These are phyloP conservation scores for Remorina albescens DNA, from an alignment of 2,797 vertebrate genomes.

Conservation along the genomic window DNA sequence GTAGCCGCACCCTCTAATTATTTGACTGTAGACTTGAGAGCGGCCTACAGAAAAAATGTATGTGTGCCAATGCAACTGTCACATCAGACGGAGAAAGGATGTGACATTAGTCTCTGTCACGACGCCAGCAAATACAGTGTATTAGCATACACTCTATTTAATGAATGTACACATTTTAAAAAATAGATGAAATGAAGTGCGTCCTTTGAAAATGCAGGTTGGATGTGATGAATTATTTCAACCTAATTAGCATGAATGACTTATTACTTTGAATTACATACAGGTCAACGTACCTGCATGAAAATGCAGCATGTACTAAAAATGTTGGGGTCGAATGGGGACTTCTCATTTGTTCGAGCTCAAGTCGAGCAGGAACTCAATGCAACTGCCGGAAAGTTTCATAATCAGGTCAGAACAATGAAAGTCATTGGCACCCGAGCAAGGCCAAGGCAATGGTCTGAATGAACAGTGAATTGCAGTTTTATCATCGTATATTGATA, in stretches of 20 bases:
- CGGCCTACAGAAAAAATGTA: slow-evolving; percentile 59
- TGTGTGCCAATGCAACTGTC: slow-evolving; percentile 54
- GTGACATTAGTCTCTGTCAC: slow-evolving; percentile 38
- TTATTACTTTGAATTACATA: not conserved
- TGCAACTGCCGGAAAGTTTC: slow-evolving; percentile 34
- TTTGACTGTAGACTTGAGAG: slow-evolving; percentile 66
- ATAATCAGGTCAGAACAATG: slow-evolving; percentile 33
- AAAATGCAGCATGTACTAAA: not conserved
- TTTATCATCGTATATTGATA: slow-evolving; percentile 60
- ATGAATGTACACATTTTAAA: not conserved
- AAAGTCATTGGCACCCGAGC: slow-evolving; percentile 25
- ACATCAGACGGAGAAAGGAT: slow-evolving; percentile 37
- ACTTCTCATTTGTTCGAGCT: slow-evolving; percentile 1
- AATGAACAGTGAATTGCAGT: slow-evolving; percentile 64
- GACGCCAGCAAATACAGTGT: slow-evolving; percentile 32
- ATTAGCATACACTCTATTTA: not conserved
- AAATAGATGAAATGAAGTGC: slow-evolving; percentile 7
- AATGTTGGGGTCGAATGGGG: slow-evolving; percentile 3
- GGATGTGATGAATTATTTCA: slow-evolving; percentile 1
- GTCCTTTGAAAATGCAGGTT: not conserved
- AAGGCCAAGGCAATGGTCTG: slow-evolving; percentile 17
- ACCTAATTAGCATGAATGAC: not conserved
- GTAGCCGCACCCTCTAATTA: slow-evolving; percentile 60
- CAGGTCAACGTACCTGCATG: not conserved
- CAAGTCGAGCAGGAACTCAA: slow-evolving; percentile 21